A percentile compares a stretch with the other conserved stretches of the same genome.
Conservation (phyloP, 2,888 invertebrate species). For the Fragum whitleyi region DNA sequence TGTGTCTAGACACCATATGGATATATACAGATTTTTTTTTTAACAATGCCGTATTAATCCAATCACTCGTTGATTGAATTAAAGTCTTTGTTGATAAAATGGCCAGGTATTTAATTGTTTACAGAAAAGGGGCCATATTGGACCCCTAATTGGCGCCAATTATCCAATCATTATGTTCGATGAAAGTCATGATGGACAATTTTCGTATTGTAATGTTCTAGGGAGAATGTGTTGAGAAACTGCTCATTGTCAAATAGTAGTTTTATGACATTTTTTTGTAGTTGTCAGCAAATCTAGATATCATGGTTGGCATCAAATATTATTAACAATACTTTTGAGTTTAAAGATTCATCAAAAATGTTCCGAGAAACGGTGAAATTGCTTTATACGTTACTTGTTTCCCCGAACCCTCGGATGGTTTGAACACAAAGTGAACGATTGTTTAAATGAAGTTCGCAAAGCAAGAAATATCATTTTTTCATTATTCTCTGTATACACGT, state of each 20-base stretch:
- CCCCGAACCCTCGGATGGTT: too few species aligned
- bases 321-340: too few species aligned
- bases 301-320: too few species aligned
- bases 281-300: too few species aligned
- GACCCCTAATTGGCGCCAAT: constrained; percentile 27
- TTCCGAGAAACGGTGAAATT: too few species aligned
- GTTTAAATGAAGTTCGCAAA: too few species aligned
- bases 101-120: constrained; percentile 12
- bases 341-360: too few species aligned
- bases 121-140: constrained; percentile 12
- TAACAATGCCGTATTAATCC: background rate
- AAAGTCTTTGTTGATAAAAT: background rate
- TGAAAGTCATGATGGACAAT: background rate
- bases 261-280: background rate
- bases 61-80: constrained; percentile 10
- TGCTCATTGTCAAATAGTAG: background rate
- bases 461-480: too few species aligned
- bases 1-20: constrained; percentile 20
- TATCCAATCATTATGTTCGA: background rate
- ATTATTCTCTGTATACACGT: too few species aligned
- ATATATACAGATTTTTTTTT: too few species aligned
- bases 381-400: too few species aligned
- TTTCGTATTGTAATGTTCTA: background rate
- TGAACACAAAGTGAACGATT: too few species aligned
- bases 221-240: background rate